Evolutionary conservation across 1,140 invertebrate genomes (phyloP).

Genomic region (Theocolax elegans): DNA sequence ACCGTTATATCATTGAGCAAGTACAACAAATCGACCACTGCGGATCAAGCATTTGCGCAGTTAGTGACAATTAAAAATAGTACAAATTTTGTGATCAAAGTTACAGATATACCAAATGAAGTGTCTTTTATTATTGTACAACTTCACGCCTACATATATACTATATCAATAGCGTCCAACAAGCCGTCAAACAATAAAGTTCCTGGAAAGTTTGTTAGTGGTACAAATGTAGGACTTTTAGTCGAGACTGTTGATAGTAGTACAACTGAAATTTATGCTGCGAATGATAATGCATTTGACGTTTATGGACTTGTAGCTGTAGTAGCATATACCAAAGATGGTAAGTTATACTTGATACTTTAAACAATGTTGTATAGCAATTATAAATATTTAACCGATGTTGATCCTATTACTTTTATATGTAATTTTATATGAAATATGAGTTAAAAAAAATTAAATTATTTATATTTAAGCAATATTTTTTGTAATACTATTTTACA

Average conservation of each 20-base stretch:
- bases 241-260: conserved; percentile 47
- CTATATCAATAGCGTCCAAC: conserved; percentile 72
- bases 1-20: conserved; percentile 36
- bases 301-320: conserved; percentile 67
- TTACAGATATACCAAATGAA: conserved; percentile 64
- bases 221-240: conserved; percentile 75
- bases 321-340: conserved; percentile 68
- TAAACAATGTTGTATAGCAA: background rate
- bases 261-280: conserved; percentile 56
- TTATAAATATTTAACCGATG: too few relatives aligned
- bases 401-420: too few relatives aligned
- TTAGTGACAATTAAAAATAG: conserved; percentile 42
- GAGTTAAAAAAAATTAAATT: too few relatives aligned
- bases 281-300: conserved; percentile 60
- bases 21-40: conserved; percentile 21
- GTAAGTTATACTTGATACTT: conserved; percentile 59
- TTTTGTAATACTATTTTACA: too few relatives aligned
- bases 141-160: conserved; percentile 73
- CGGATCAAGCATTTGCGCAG: conserved; percentile 48
- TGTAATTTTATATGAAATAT: too few relatives aligned
- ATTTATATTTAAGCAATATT: too few relatives aligned
- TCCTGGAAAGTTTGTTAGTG: conserved; percentile 58
- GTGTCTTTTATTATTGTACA: conserved; percentile 75
- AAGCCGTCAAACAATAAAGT: conserved; percentile 50
- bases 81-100: conserved; percentile 60